Conservation (phyloP, 2,113 vertebrate genomes). For the Chloebia gouldiae region DNA sequence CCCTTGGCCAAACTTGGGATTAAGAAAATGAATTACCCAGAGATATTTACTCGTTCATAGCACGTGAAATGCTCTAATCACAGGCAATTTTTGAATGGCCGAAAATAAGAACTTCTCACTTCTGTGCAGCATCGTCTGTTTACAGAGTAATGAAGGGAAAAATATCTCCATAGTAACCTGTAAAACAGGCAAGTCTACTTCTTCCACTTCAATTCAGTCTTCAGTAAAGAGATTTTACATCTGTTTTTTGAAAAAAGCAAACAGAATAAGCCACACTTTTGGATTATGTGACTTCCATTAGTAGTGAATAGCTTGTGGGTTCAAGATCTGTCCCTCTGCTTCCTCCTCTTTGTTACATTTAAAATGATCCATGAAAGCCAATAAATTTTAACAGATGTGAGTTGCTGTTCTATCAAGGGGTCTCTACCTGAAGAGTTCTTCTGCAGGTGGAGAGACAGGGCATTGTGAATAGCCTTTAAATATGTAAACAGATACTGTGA, state of each 20-base stretch:
- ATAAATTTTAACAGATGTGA: neutral
- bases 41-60: neutral
- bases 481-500: neutral
- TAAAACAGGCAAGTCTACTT: constrained; percentile 9
- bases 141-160: constrained; percentile 23
- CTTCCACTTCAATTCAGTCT: neutral
- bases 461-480: neutral
- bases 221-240: neutral
- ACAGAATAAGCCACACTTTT: neutral
- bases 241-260: neutral
- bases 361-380: neutral
- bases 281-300: neutral
- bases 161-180: constrained; percentile 57
- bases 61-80: neutral
- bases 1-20: neutral
- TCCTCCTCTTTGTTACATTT: neutral
- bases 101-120: neutral
- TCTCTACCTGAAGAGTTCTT: neutral
- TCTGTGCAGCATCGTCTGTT: neutral
- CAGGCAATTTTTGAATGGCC: neutral
- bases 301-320: neutral
- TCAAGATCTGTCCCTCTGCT: neutral
- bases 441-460: neutral
- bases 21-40: neutral
- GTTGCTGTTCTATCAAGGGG: neutral